Conservation (phyloP, 2,888 invertebrate genomes). For the Heliconius erato region DNA sequence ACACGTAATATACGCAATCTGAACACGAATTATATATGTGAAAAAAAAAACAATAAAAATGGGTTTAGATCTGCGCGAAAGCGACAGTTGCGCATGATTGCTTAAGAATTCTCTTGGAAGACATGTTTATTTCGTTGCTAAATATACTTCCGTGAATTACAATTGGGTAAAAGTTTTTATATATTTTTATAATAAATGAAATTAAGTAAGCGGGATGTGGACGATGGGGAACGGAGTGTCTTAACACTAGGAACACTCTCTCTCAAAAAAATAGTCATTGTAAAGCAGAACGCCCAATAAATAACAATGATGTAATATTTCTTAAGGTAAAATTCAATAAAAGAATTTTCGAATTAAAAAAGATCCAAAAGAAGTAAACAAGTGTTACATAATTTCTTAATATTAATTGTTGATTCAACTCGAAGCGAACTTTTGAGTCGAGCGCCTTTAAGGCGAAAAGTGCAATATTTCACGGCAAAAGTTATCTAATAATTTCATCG, state of each 20-base stretch:
- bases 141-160: slow-evolving; percentile 6
- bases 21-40: slow-evolving; percentile 25
- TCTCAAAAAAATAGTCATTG: too few species aligned
- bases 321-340: too few species aligned
- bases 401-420: slow-evolving; percentile 25
- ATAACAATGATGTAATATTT: too few species aligned
- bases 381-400: slow-evolving; percentile 6
- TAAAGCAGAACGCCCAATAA: too few species aligned
- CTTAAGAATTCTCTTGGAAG: not conserved
- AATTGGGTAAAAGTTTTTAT: not conserved
- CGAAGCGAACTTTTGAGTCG: not conserved
- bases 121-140: not conserved
- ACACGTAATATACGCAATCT: slow-evolving; percentile 29
- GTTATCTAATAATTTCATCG: slow-evolving; percentile 32
- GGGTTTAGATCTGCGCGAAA: slow-evolving; percentile 27
- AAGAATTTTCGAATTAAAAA: too few species aligned
- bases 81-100: slow-evolving; percentile 33
- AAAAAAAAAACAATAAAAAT: slow-evolving; percentile 31
- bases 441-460: slow-evolving; percentile 19
- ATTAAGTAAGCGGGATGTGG: not conserved
- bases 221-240: too few species aligned
- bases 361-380: not conserved
- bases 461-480: slow-evolving; percentile 29
- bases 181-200: not conserved
- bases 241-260: too few species aligned